These are phyloP conservation scores for Apis dorsata DNA, from an alignment of 1,140 invertebrate genomes.

Conservation along the genomic window DNA sequence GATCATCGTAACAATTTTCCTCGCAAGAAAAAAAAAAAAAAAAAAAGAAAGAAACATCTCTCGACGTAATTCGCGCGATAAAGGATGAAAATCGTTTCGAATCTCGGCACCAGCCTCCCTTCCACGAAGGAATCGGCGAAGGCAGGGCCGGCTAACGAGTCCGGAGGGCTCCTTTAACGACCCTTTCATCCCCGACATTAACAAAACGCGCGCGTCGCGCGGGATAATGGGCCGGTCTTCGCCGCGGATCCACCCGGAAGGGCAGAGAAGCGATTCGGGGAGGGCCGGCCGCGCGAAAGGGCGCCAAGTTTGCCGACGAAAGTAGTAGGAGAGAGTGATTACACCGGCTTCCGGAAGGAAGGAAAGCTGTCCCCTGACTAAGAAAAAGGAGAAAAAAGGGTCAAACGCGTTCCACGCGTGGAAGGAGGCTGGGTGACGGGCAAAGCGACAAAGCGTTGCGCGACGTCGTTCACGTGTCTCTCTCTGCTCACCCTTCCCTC, in stretches of 20 bases:
- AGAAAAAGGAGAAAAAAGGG: constrained; percentile 3
- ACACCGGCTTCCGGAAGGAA: constrained; percentile 8
- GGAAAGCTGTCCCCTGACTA: neutral
- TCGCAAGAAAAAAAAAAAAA: no score
- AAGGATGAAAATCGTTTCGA: neutral
- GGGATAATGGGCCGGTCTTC: constrained; percentile 50
- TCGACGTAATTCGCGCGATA: neutral
- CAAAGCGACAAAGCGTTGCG: constrained; percentile 40
- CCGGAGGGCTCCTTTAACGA: constrained; percentile 27
- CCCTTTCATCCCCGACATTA: constrained; percentile 32
- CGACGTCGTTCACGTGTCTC: neutral
- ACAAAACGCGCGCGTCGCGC: constrained; percentile 58
- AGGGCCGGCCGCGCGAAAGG: constrained; percentile 9
- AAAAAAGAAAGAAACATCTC: no score
- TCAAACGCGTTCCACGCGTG: constrained; percentile 20
- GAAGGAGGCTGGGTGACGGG: neutral
- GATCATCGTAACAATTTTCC: no score
- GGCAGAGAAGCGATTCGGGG: constrained; percentile 37
- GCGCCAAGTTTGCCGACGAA: constrained; percentile 1
- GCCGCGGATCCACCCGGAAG: constrained; percentile 43
- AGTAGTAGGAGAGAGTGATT: constrained; percentile 44
- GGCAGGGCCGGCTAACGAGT: constrained; percentile 25
- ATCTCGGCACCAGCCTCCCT: neutral
- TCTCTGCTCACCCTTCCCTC: neutral
- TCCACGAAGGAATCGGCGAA: neutral